A percentile compares a stretch with the other conserved stretches of the same genome.
Conservation (phyloP, 2,113 vertebrate genomes). For the Sylvilagus bachmani region DNA sequence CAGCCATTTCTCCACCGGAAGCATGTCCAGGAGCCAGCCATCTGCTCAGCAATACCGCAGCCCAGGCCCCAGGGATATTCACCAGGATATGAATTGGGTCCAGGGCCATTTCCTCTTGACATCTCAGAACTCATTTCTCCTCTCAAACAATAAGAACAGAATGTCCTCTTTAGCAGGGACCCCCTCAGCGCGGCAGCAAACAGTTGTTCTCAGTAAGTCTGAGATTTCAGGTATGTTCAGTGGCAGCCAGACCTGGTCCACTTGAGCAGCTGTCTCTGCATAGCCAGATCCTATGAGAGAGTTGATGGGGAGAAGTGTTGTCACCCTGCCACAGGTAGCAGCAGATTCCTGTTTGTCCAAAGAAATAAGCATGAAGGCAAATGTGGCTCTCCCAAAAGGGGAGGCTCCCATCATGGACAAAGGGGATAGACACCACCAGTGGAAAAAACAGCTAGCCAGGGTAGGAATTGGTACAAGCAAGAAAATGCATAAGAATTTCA, state of each 20-base stretch:
- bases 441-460: not conserved
- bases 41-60: slow-evolving; percentile 2
- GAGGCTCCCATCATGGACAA: not conserved
- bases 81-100: not conserved
- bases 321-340: slow-evolving; percentile 71
- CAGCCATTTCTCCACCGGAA: slow-evolving; percentile 1
- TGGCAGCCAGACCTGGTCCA: slow-evolving; percentile 42
- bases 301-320: slow-evolving; percentile 70
- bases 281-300: slow-evolving; percentile 67
- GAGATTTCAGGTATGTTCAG: not conserved
- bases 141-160: not conserved
- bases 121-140: slow-evolving; percentile 29
- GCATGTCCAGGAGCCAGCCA: not conserved
- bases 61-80: not conserved
- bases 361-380: slow-evolving; percentile 11
- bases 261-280: slow-evolving; percentile 31
- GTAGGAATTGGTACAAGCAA: not conserved
- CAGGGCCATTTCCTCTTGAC: slow-evolving; percentile 35
- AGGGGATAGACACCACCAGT: not conserved
- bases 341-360: slow-evolving; percentile 67
- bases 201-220: not conserved
- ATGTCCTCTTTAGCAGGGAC: not conserved
- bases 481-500: not conserved
- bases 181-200: not conserved
- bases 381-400: not conserved